Conservation (phyloP, 2,888 invertebrate genomes). For the Tetranychus piercei region DNA sequence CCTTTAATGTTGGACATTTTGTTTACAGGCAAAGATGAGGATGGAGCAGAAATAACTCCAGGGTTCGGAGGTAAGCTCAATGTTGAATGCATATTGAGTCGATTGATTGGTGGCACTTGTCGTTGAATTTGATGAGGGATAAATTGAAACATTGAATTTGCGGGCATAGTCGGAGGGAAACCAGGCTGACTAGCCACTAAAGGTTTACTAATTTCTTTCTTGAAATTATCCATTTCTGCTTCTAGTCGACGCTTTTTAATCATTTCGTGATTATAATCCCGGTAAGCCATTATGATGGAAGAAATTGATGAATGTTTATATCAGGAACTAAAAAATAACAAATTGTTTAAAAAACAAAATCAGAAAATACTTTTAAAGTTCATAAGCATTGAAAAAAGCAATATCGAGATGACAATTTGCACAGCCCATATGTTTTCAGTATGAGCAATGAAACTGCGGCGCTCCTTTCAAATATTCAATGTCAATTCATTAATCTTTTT, state of each 20-base stretch:
- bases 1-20: not conserved
- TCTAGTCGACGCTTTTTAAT: constrained; percentile 2
- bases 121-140: constrained; percentile 44
- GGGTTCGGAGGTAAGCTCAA: constrained; percentile 4
- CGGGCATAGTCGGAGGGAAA: not conserved
- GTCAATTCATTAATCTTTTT: too few relatives aligned
- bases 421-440: too few relatives aligned
- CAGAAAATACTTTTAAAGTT: not conserved
- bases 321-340: too few relatives aligned
- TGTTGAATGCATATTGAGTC: constrained; percentile 17
- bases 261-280: not conserved
- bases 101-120: constrained; percentile 20
- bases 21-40: constrained; percentile 5
- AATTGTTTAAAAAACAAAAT: not conserved
- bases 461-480: too few relatives aligned
- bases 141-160: constrained; percentile 34
- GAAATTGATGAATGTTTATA: not conserved
- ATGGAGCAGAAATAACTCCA: constrained; percentile 17
- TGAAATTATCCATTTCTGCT: constrained; percentile 7
- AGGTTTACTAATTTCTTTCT: constrained; percentile 8
- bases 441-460: too few relatives aligned
- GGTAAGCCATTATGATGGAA: not conserved
- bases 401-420: too few relatives aligned
- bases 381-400: too few relatives aligned
- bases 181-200: not conserved